Percentiles rank a stretch among this genome's conserved stretches.
Conservation (phyloP, 2,797 vertebrate species). For the Benthosema pterotum region DNA sequence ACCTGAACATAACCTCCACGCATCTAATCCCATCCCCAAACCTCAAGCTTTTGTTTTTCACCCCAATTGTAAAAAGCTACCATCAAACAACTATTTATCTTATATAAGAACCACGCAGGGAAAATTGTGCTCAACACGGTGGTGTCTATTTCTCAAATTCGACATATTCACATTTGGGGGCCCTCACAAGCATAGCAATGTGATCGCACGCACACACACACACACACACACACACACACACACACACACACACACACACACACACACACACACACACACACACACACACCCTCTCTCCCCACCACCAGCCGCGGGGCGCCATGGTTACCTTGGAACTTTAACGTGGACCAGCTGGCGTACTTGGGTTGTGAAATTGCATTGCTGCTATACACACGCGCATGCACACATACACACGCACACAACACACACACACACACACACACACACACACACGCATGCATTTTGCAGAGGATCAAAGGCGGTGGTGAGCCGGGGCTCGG, state of each 20-base stretch:
- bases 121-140: too few species aligned
- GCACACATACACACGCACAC: conserved; percentile 20
- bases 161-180: too few species aligned
- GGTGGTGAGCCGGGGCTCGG: conserved; percentile 77
- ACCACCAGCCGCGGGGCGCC: conserved; percentile 83
- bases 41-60: too few species aligned
- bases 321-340: conserved; percentile 90
- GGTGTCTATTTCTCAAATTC: too few species aligned
- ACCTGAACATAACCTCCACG: too few species aligned
- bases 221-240: conserved; percentile 28
- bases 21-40: too few species aligned
- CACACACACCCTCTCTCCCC: conserved; percentile 20
- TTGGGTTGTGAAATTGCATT: conserved; percentile 89
- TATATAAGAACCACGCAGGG: too few species aligned
- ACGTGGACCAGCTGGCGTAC: conserved; percentile 89
- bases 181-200: too few species aligned
- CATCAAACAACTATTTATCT: too few species aligned
- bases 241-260: conserved; percentile 30
- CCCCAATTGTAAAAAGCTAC: too few species aligned
- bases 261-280: conserved; percentile 35
- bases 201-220: conserved; percentile 29
- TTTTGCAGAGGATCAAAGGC: conserved; percentile 83
- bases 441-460: conserved; percentile 8
- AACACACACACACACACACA: neutral
- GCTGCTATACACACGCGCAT: conserved; percentile 53